Evolutionary conservation across 2,113 vertebrate genomes (phyloP).

Genomic region (Zosterops japonicus): DNA sequence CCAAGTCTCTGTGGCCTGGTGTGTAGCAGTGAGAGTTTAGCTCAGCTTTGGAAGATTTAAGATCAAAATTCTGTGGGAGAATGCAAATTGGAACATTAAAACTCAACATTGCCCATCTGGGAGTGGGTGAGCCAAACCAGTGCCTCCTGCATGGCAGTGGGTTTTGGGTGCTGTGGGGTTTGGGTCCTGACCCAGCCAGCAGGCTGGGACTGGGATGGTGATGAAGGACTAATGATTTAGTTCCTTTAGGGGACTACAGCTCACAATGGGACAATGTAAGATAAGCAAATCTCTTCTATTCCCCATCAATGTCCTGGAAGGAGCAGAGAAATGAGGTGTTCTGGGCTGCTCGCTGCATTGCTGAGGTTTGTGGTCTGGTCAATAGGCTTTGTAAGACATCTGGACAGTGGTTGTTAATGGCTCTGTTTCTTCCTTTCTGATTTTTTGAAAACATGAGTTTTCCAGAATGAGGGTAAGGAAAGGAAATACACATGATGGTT

Average conservation of each 20-base stretch:
- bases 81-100: background rate
- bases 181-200: background rate
- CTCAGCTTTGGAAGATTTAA: background rate
- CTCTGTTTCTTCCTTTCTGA: background rate
- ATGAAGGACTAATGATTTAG: background rate
- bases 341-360: background rate
- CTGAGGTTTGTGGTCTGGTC: background rate
- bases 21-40: background rate
- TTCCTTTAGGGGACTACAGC: background rate
- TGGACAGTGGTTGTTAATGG: background rate
- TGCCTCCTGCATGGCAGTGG: background rate
- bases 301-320: background rate
- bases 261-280: background rate
- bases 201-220: background rate
- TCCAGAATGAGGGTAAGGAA: fast-evolving
- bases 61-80: background rate
- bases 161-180: background rate
- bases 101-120: background rate
- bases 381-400: background rate
- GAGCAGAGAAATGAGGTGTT: background rate
- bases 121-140: background rate
- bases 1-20: background rate
- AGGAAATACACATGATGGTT: fast-evolving
- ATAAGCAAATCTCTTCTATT: background rate
- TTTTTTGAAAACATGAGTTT: background rate